phyloP scores from a whole-genome alignment of 2,797 vertebrate species.

The Aeoliscus strigatus region DNA sequence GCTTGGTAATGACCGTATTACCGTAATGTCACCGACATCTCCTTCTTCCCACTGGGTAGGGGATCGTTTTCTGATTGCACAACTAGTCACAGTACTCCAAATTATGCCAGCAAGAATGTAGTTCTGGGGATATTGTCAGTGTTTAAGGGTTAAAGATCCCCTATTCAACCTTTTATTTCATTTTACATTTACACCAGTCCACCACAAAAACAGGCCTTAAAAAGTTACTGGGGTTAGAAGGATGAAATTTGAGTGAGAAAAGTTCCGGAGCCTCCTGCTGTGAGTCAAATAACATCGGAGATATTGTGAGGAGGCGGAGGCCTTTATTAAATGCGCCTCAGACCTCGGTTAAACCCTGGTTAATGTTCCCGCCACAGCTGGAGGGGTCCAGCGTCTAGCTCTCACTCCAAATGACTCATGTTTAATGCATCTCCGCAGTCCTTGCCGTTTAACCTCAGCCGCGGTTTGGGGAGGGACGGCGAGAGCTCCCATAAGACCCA shows the following conservation, averaged over 20 bases:
- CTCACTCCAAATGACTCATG: constrained; percentile 70
- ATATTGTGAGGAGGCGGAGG: constrained; percentile 41
- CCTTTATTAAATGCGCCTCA: constrained; percentile 75
- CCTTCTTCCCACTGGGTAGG: no score
- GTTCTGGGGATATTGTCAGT: no score
- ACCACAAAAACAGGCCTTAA: constrained; percentile 1
- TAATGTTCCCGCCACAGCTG: constrained; percentile 74
- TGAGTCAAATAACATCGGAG: constrained; percentile 54
- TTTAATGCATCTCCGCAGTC: constrained; percentile 72
- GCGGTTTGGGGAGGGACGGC: constrained; percentile 32
- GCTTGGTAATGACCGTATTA: no score
- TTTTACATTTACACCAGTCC: no score
- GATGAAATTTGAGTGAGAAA: constrained; percentile 23
- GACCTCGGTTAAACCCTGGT: constrained; percentile 65
- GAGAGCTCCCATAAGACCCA: constrained; percentile 41
- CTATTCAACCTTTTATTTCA: no score
- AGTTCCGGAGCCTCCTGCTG: constrained; percentile 35
- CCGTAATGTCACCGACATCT: no score
- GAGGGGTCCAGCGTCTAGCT: constrained; percentile 57
- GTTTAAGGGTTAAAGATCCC: no score
- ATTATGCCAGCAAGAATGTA: no score
- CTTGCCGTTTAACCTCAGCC: constrained; percentile 72
- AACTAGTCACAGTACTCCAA: no score
- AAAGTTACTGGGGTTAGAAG: no score
- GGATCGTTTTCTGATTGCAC: no score